These are phyloP conservation scores for Delphinus delphis DNA, from an alignment of 2,113 vertebrate genomes.

Conservation along the genomic window DNA sequence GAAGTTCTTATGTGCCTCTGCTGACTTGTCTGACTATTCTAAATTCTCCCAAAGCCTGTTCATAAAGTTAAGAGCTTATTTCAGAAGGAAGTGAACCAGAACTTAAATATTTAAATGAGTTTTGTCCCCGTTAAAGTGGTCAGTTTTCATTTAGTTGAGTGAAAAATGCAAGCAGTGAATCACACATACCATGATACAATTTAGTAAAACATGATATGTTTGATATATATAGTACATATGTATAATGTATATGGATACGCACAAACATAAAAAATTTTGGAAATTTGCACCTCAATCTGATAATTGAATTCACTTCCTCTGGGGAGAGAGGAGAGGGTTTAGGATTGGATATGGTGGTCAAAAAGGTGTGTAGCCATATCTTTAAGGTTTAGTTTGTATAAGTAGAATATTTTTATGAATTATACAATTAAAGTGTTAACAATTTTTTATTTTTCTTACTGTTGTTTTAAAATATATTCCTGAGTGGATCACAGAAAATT, in stretches of 20 bases:
- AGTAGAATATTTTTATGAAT: neutral
- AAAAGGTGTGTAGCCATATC: neutral
- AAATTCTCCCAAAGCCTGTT: neutral
- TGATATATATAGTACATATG: neutral
- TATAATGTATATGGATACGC: neutral
- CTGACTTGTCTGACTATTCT: neutral
- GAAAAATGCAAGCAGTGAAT: neutral
- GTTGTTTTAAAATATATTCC: constrained; percentile 21
- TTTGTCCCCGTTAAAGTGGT: constrained; percentile 25
- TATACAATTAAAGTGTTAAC: neutral
- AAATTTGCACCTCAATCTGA: neutral
- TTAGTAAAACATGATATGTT: neutral
- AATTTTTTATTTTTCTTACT: neutral
- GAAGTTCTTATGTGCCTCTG: neutral
- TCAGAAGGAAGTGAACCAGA: constrained; percentile 11
- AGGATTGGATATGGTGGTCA: neutral
- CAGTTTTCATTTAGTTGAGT: constrained; percentile 21
- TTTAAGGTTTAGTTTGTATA: constrained; percentile 20
- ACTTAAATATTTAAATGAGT: constrained; percentile 10
- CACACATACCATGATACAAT: neutral
- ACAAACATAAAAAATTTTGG: neutral
- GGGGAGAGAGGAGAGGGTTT: neutral
- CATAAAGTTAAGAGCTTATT: constrained; percentile 17
- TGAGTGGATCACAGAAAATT: constrained; percentile 26
- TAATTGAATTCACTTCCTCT: neutral